Percentiles rank a stretch among this genome's conserved stretches.
phyloP scores from a whole-genome alignment of 2,113 vertebrate species.

The Lophochroa leadbeateri region DNA sequence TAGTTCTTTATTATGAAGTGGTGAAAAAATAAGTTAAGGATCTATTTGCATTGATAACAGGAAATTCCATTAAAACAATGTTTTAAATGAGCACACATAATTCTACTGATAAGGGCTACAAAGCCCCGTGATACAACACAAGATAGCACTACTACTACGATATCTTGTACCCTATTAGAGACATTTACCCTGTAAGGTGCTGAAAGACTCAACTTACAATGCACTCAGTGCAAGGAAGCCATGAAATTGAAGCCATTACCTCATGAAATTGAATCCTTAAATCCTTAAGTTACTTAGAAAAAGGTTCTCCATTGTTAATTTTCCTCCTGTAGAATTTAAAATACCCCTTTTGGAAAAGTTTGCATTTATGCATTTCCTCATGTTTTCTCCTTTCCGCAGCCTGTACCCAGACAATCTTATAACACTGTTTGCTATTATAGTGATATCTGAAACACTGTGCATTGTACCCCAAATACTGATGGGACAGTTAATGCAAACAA shows the following conservation, averaged over 20 bases:
- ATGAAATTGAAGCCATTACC: slow-evolving; percentile 23
- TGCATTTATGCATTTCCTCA: neutral
- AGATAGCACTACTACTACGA: neutral
- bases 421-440: neutral
- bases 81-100: neutral
- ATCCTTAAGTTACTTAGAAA: neutral
- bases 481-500: neutral
- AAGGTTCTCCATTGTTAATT: neutral
- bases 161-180: neutral
- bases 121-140: neutral
- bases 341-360: neutral
- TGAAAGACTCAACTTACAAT: neutral
- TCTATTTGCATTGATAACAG: neutral
- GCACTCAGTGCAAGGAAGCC: slow-evolving; percentile 17
- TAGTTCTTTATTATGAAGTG: neutral
- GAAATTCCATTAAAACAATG: neutral
- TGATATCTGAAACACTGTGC: rapidly evolving
- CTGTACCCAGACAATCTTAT: neutral
- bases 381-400: neutral
- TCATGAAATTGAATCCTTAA: slow-evolving; percentile 14
- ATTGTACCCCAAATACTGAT: neutral
- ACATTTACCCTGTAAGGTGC: neutral
- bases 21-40: neutral
- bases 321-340: neutral
- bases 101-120: neutral